phyloP scores from a whole-genome alignment of 1,140 invertebrate species.

The Drosophila lacteicornis region DNA sequence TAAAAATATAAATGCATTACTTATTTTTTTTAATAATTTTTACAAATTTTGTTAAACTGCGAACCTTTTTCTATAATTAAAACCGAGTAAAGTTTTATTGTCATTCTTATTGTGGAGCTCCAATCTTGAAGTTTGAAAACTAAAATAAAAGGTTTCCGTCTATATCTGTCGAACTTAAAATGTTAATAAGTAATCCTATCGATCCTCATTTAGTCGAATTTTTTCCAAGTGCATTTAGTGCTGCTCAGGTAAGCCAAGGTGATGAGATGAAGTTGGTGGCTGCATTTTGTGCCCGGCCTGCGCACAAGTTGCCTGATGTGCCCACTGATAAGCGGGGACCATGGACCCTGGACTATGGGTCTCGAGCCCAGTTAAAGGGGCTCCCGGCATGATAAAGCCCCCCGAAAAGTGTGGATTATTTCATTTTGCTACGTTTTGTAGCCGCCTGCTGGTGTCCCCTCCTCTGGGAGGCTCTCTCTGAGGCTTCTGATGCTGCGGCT shows the following conservation, averaged over 20 bases:
- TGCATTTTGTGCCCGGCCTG: slow-evolving; percentile 52
- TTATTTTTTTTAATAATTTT: too few relatives aligned
- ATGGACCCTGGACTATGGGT: slow-evolving; percentile 35
- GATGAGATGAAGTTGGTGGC: slow-evolving; percentile 73
- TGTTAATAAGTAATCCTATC: not conserved
- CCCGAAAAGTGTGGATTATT: slow-evolving; percentile 80
- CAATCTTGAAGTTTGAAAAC: too few relatives aligned
- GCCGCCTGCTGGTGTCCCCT: slow-evolving; percentile 46
- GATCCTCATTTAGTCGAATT: not conserved
- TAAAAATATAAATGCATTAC: too few relatives aligned
- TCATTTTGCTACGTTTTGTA: slow-evolving; percentile 80
- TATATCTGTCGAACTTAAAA: too few relatives aligned
- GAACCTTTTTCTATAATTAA: too few relatives aligned
- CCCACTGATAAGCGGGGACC: slow-evolving; percentile 68
- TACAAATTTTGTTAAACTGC: too few relatives aligned
- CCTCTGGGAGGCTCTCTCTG: not conserved
- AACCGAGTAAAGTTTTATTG: too few relatives aligned
- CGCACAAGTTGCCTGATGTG: slow-evolving; percentile 69
- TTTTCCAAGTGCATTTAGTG: slow-evolving; percentile 33
- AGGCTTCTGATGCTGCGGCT: slow-evolving; percentile 16
- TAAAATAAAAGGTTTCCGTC: too few relatives aligned
- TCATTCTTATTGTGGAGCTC: too few relatives aligned
- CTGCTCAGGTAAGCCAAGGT: slow-evolving; percentile 53
- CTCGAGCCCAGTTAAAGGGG: slow-evolving; percentile 16
- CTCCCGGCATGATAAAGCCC: slow-evolving; percentile 72